Percentiles rank a stretch among this genome's conserved stretches.
Conservation (phyloP, 1,140 invertebrate genomes). For the Oryzaephilus surinamensis region DNA sequence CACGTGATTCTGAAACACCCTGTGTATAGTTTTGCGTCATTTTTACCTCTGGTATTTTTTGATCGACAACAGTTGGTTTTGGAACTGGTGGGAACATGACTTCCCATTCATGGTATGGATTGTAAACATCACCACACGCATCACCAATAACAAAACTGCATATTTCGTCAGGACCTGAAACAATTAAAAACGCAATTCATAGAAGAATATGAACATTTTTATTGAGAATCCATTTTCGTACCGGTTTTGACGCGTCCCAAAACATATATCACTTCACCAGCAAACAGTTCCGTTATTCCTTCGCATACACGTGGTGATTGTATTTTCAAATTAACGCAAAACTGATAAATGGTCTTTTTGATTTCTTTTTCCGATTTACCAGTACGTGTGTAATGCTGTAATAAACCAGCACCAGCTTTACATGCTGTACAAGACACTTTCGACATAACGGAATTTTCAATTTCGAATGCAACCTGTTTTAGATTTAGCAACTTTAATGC, state of each 20-base stretch:
- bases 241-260: slow-evolving; percentile 32
- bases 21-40: not conserved
- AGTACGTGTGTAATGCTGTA: slow-evolving; percentile 73
- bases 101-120: slow-evolving; percentile 83
- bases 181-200: not conserved
- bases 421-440: slow-evolving; percentile 85
- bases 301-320: slow-evolving; percentile 76
- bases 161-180: slow-evolving; percentile 71
- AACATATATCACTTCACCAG: slow-evolving; percentile 33
- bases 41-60: slow-evolving; percentile 52
- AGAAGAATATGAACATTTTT: not conserved
- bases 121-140: slow-evolving; percentile 76
- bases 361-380: slow-evolving; percentile 78
- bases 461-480: slow-evolving; percentile 73
- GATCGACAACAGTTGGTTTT: slow-evolving; percentile 55
- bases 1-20: not conserved
- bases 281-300: slow-evolving; percentile 74
- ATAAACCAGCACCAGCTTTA: slow-evolving; percentile 72
- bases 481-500: slow-evolving; percentile 70
- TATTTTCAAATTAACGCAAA: slow-evolving; percentile 75
- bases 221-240: slow-evolving; percentile 13
- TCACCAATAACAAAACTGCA: slow-evolving; percentile 87
- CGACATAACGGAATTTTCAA: slow-evolving; percentile 83
- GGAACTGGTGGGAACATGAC: slow-evolving; percentile 78
- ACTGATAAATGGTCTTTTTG: slow-evolving; percentile 71